Base-by-base conservation (phyloP, 2,888 invertebrate genomes). In the Eudasyphora cyanicolor region DNA sequence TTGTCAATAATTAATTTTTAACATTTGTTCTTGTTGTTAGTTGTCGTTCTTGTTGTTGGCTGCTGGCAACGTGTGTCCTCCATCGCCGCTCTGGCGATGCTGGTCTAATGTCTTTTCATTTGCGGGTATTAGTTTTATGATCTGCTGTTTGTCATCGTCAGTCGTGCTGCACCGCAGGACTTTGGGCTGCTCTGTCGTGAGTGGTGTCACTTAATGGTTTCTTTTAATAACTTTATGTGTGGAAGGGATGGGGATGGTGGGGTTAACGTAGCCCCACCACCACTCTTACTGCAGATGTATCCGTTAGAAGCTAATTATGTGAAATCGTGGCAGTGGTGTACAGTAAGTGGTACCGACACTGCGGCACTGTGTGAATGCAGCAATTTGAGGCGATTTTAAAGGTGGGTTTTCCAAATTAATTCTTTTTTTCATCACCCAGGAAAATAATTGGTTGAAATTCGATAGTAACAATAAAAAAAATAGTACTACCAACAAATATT, bases 191-290 rank as follows among this genome's bases (percentile, higher is more conserved):
- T 38, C 7, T 38, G 64, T 64, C 21, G 35, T 67, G 35, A 27
- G 4, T 21, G n/a, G 49, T 51, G 49, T 51, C 60, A 14, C 27
- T 57, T 60, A 32, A 62, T 10, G 62, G 27, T 60, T 32, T n/a
- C 27, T 2, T 35, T 38, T 64, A 64, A 64, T 64, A 64, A 64
- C 35, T 64, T n/a, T n/a, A n/a, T n/a, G n/a, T n/a, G n/a, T n/a
- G n/a, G n/a, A n/a, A n/a, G 14, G 32, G 32, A 4, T 32, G 8
- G 32, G 32, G 8, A 32, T 6, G n/a, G n/a, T n/a, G n/a, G n/a
- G n/a, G n/a, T n/a, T n/a, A n/a, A n/a, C n/a, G n/a, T n/a, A 32
- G 5, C 32, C 32, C 32, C 32, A 32, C 32, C 32, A 4, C 32
- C 32, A 4, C 8, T 32, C 8, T 32, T 8, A 6, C 32, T 4